Evolutionary conservation across 2,888 invertebrate genomes (phyloP), one percentile per base, ranked within the genome.

Genomic region (Xestoiulus laeticollis): DNA sequence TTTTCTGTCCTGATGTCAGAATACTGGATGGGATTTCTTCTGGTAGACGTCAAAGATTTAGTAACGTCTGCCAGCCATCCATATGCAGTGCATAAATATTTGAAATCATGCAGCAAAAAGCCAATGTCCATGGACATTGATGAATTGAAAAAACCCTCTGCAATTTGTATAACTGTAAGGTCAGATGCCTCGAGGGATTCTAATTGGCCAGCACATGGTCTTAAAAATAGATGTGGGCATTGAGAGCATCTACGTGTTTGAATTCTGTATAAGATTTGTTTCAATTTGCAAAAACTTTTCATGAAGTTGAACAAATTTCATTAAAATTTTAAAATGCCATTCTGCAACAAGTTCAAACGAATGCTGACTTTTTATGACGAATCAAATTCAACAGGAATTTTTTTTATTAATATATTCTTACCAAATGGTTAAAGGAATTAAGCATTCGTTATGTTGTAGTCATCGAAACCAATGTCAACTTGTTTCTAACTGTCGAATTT

Each of bases 41-140:
- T 48, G 48, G 14, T 14, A 48, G 48, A 48, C 59, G 48, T 14
- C 19, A 59, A 22, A 59, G 19, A 12, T 68, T 68, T 22, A 10
- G 26, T n/a, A 68, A 68, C 26, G 22, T 68, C 26, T 78, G 78
- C 30, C 48, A 68, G 26, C n/a, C 68, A 68, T 68, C n/a, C n/a
- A 26, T 68, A 14, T 78, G 14, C 30, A 78, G 12, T 26, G 22
- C 12, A 78, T 78, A 78, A 30, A 78, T 26, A 26, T 78, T 78
- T 78, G 12, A 78, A 78, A 78, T 30, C 14, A 30, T 30, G 30
- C 4, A 30, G 78, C 38, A 26, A 78, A n/a, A 30, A 30, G 30
- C 78, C 78, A 78, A 78, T 78, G 78, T 78, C 78, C 78, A 78
- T 48, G 30, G 30, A 30, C 78, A 78, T 30, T 30, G 78, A 78